Conservation (phyloP, 2,113 vertebrate species). For the Sturnus vulgaris region DNA sequence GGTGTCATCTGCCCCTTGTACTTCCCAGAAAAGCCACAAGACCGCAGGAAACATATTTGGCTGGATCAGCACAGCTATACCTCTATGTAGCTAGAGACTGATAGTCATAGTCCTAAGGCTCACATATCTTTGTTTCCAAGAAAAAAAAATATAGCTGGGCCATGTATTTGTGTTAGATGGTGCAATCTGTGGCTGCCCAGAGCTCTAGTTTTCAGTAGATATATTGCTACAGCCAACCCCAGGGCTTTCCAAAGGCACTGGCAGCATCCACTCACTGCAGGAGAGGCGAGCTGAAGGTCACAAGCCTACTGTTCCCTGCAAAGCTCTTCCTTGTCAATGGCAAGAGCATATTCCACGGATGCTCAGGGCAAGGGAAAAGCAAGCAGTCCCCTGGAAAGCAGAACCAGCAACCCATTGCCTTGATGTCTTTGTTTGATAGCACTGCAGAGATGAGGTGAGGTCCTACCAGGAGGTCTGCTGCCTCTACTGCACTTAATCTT, state of each 20-base stretch:
- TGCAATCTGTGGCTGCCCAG: neutral
- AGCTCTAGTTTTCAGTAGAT: neutral
- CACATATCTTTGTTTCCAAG: neutral
- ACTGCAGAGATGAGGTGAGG: neutral
- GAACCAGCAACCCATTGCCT: neutral
- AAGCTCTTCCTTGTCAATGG: neutral
- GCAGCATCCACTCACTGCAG: neutral
- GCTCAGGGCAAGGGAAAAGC: neutral
- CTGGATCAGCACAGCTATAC: neutral
- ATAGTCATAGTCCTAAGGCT: neutral
- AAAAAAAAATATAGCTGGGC: neutral
- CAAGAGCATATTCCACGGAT: neutral
- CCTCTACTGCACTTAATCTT: neutral
- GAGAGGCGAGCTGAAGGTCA: fast-evolving
- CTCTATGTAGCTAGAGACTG: neutral
- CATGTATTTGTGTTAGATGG: neutral
- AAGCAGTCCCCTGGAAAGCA: neutral
- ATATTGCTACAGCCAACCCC: neutral
- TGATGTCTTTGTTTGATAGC: neutral
- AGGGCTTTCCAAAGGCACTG: neutral
- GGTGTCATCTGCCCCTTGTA: neutral
- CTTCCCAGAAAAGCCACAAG: neutral
- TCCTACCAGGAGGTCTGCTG: neutral
- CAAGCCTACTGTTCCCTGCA: neutral
- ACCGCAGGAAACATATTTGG: neutral